Conservation (phyloP, 2,888 invertebrate genomes). For the Phymatocera aterrima region DNA sequence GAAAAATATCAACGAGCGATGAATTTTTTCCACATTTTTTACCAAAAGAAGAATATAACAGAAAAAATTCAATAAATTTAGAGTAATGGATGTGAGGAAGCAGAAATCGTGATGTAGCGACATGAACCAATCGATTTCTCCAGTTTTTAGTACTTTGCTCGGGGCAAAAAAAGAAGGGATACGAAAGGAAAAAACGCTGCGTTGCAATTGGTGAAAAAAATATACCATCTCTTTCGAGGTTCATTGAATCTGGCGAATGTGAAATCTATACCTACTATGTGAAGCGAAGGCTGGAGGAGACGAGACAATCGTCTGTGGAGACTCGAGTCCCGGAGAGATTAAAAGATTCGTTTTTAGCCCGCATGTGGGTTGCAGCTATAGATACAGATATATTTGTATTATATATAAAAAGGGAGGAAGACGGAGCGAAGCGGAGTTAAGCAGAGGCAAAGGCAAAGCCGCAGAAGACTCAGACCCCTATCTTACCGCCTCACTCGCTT, state of each 20-base stretch:
- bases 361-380: slow-evolving; percentile 22
- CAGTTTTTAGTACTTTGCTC: no score
- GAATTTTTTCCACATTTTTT: neutral
- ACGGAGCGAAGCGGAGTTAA: neutral
- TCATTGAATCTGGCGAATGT: neutral
- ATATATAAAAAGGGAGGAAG: neutral
- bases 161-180: no score
- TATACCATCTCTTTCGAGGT: neutral
- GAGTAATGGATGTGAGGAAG: neutral
- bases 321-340: neutral
- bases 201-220: no score
- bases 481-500: slow-evolving; percentile 26
- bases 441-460: slow-evolving; percentile 34
- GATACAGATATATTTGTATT: neutral
- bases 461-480: slow-evolving; percentile 22
- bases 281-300: neutral
- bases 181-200: no score
- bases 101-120: neutral
- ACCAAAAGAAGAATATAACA: neutral
- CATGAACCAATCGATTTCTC: neutral
- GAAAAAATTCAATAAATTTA: neutral
- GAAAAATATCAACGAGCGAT: slow-evolving; percentile 6
- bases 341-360: slow-evolving; percentile 40
- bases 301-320: slow-evolving; percentile 12
- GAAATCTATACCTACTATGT: slow-evolving; percentile 8